These are phyloP conservation scores for Caradrina kadenii DNA, from an alignment of 2,888 invertebrate species.

Conservation along the genomic window DNA sequence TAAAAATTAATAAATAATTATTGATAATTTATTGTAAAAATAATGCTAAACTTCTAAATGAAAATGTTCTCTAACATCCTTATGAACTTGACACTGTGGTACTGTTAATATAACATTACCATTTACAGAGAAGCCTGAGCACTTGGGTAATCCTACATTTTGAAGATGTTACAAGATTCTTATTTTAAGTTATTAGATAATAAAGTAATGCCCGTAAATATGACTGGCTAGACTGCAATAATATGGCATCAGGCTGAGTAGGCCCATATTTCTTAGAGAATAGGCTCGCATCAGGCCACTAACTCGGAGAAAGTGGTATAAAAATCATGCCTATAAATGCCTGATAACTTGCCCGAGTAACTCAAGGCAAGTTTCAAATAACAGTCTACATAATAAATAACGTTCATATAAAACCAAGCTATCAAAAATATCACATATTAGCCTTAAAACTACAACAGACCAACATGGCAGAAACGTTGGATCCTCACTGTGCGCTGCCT, in stretches of 20 bases:
- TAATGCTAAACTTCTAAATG: too few species aligned
- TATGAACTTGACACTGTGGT: too few species aligned
- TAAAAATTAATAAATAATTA: too few species aligned
- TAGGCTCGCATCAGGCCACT: slow-evolving; percentile 3
- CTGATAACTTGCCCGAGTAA: background rate
- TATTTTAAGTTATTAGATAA: background rate
- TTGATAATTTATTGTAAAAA: too few species aligned
- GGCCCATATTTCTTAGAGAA: slow-evolving; percentile 30
- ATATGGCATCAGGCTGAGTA: slow-evolving; percentile 53
- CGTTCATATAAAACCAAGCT: slow-evolving; percentile 63
- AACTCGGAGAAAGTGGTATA: background rate
- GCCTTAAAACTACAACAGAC: slow-evolving; percentile 63
- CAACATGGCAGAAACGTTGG: slow-evolving; percentile 33
- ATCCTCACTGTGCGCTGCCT: slow-evolving; percentile 42
- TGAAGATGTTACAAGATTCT: background rate
- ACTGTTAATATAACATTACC: too few species aligned
- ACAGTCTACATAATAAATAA: slow-evolving; percentile 41
- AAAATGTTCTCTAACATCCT: too few species aligned
- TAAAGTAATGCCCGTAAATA: background rate
- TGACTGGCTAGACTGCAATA: slow-evolving; percentile 16
- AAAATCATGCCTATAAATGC: slow-evolving; percentile 39
- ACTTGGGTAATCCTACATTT: background rate
- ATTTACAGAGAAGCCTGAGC: background rate
- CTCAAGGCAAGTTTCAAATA: background rate
- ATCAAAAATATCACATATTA: slow-evolving; percentile 73